phyloP scores from a whole-genome alignment of 2,888 invertebrate species.

The Isoperla grammatica region DNA sequence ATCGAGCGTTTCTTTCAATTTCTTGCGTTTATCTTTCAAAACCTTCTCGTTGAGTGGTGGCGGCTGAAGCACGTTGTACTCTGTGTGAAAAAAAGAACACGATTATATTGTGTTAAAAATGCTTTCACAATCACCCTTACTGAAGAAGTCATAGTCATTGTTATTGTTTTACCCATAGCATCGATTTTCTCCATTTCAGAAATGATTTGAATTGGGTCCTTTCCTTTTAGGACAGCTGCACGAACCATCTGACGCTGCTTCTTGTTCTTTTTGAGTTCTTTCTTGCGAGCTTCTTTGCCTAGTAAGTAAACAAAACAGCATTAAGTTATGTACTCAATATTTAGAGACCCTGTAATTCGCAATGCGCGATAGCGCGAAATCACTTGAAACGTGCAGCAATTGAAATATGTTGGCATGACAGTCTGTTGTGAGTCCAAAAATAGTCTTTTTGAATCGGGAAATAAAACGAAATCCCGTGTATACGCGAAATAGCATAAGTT shows the following conservation, averaged over 20 bases:
- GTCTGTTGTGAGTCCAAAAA: no score
- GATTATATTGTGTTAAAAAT: neutral
- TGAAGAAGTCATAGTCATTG: no score
- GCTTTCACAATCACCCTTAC: no score
- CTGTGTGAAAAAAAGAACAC: constrained; percentile 52
- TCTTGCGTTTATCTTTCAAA: constrained; percentile 91
- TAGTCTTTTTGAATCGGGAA: neutral
- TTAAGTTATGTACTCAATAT: neutral
- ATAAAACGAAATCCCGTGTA: neutral
- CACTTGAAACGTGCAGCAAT: no score
- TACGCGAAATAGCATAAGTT: no score
- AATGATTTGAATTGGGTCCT: constrained; percentile 92
- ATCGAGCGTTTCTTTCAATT: constrained; percentile 90
- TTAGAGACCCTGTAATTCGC: no score
- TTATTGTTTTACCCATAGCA: constrained; percentile 89
- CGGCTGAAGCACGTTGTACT: constrained; percentile 90
- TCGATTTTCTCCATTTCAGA: constrained; percentile 97
- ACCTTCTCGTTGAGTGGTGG: constrained; percentile 96
- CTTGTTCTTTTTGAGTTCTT: constrained; percentile 97
- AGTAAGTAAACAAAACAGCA: constrained; percentile 15
- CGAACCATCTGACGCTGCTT: constrained; percentile 93
- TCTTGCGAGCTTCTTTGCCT: constrained; percentile 97
- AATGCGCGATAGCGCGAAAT: no score
- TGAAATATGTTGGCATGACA: no score
- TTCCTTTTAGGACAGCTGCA: constrained; percentile 94